Percentiles rank a stretch among this genome's conserved stretches.
These are phyloP conservation scores for Actinia tenebrosa DNA, from an alignment of 64 coral and sea anemone species.

Conservation along the genomic window DNA sequence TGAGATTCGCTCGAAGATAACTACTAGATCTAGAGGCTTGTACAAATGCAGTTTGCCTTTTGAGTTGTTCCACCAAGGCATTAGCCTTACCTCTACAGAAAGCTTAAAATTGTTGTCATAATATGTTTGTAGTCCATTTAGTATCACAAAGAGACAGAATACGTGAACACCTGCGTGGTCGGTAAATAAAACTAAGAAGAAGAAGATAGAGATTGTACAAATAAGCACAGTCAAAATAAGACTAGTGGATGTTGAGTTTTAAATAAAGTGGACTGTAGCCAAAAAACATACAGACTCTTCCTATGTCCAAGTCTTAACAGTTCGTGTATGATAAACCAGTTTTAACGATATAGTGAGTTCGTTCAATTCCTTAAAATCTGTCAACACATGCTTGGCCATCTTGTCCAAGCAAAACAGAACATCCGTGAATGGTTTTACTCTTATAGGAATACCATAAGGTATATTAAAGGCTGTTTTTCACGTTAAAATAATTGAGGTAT, in stretches of 20 bases:
- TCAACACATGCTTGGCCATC: neutral
- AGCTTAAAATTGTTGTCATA: neutral
- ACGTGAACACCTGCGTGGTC: neutral
- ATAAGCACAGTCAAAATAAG: neutral
- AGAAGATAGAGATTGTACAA: neutral
- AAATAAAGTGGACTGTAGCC: neutral
- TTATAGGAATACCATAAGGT: neutral
- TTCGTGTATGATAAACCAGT: neutral
- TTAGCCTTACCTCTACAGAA: neutral
- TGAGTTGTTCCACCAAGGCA: neutral
- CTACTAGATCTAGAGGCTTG: neutral
- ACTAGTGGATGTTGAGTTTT: neutral
- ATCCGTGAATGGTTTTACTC: neutral
- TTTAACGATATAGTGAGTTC: neutral
- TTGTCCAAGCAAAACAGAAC: neutral
- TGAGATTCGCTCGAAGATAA: neutral
- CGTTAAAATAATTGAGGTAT: neutral
- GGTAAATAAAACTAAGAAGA: neutral
- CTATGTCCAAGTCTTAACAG: neutral
- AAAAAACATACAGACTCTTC: neutral
- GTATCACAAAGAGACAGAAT: neutral
- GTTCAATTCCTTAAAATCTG: neutral
- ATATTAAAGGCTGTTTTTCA: neutral
- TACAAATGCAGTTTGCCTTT: neutral
- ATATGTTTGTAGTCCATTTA: neutral